phyloP scores from a whole-genome alignment of 2,797 vertebrate genomes.

The Podarcis siculus region DNA sequence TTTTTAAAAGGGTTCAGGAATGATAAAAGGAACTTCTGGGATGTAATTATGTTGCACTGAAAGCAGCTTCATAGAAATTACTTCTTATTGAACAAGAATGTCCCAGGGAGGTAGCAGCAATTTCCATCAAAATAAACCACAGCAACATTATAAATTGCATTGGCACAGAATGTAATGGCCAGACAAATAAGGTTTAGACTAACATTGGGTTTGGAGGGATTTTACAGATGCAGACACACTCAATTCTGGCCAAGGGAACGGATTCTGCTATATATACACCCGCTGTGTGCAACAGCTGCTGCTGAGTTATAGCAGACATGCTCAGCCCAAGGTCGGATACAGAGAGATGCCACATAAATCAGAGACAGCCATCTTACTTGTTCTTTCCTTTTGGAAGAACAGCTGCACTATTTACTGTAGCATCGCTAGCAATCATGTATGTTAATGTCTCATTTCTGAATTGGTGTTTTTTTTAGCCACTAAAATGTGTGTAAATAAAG shows the following conservation, averaged over 20 bases:
- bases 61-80: conserved; percentile 37
- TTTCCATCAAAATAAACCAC: conserved; percentile 55
- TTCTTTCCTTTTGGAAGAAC: conserved; percentile 11
- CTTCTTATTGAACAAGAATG: conserved; percentile 43
- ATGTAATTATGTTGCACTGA: conserved; percentile 39
- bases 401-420: background rate
- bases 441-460: background rate
- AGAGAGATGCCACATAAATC: background rate
- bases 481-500: background rate
- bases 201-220: conserved; percentile 36
- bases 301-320: conserved; percentile 19
- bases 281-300: conserved; percentile 9
- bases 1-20: conserved; percentile 33
- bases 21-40: conserved; percentile 41
- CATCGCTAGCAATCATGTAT: background rate
- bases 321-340: background rate
- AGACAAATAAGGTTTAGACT: conserved; percentile 29
- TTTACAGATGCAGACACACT: conserved; percentile 33
- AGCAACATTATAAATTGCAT: conserved; percentile 43
- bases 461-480: background rate
- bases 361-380: background rate
- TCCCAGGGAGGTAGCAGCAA: conserved; percentile 29
- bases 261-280: background rate
- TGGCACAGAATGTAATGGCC: conserved; percentile 26
- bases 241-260: conserved; percentile 11